Evolutionary conservation across 2,888 invertebrate genomes (phyloP).

Genomic region (Gastrophysa polygoni): DNA sequence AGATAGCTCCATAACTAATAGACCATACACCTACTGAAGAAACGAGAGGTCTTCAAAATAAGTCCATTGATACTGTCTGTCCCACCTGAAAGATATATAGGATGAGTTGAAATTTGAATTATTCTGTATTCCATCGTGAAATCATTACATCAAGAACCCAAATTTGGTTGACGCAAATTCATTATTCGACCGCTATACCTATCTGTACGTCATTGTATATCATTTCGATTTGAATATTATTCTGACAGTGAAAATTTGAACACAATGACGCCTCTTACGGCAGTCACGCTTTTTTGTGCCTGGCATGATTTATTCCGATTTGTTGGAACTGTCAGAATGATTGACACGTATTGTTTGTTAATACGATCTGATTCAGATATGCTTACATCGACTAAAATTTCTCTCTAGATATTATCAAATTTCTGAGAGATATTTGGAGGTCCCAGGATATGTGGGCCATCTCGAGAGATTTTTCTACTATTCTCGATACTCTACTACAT

Average conservation of each 20-base stretch:
- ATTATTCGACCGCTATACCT: not conserved
- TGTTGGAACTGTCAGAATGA: constrained; percentile 4
- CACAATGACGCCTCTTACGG: not conserved
- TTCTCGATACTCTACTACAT: no score
- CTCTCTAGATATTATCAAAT: not conserved
- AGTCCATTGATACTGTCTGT: no score
- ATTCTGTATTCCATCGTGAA: no score
- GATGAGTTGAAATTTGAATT: no score
- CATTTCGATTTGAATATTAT: not conserved
- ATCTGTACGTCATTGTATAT: not conserved
- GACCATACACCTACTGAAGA: no score
- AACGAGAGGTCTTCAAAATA: no score
- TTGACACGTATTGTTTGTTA: constrained; percentile 8
- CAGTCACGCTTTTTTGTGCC: not conserved
- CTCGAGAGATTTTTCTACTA: not conserved
- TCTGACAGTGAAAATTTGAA: not conserved
- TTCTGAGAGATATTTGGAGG: not conserved
- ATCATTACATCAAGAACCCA: no score
- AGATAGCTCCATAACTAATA: no score
- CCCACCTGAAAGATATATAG: no score
- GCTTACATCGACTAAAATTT: not conserved
- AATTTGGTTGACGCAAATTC: not conserved
- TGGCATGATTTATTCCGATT: not conserved
- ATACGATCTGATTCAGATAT: constrained; percentile 8
- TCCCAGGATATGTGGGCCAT: not conserved